Evolutionary conservation across 2,113 vertebrate species (phyloP).

Genomic region (Siniperca knerii): DNA sequence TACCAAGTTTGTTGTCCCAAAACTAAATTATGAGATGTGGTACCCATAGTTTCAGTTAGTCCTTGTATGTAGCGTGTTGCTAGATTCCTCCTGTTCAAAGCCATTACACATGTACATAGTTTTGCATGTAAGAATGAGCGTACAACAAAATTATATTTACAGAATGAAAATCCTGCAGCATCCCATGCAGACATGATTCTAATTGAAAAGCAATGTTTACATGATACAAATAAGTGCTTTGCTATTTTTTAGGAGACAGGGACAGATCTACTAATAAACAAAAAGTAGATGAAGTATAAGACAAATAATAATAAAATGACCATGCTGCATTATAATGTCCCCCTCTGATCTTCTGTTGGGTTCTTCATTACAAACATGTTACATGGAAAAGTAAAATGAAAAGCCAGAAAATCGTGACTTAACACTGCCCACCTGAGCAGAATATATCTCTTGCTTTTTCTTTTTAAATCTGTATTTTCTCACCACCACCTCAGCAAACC

Average conservation of each 20-base stretch:
- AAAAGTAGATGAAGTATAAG: background rate
- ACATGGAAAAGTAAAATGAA: background rate
- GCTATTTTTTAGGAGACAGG: background rate
- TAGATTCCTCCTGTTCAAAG: constrained; percentile 1
- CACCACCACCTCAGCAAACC: background rate
- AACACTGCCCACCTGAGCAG: background rate
- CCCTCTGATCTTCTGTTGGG: background rate
- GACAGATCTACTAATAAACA: background rate
- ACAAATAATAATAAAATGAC: too few relatives aligned
- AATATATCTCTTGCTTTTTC: background rate
- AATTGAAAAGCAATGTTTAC: background rate
- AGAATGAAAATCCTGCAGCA: background rate
- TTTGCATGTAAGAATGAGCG: background rate
- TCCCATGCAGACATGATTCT: background rate
- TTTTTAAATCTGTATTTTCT: background rate
- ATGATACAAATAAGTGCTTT: background rate
- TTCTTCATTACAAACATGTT: background rate
- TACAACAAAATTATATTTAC: background rate
- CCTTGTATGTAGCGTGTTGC: background rate
- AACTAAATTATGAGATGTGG: background rate
- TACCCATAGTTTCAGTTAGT: background rate
- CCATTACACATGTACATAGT: background rate
- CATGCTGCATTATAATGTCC: too few relatives aligned
- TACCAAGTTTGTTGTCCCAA: background rate
- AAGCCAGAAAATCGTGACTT: background rate